Evolutionary conservation across 2,888 invertebrate genomes (phyloP), one percentile per base, ranked within the genome.

Genomic region (Acronicta leporina): DNA sequence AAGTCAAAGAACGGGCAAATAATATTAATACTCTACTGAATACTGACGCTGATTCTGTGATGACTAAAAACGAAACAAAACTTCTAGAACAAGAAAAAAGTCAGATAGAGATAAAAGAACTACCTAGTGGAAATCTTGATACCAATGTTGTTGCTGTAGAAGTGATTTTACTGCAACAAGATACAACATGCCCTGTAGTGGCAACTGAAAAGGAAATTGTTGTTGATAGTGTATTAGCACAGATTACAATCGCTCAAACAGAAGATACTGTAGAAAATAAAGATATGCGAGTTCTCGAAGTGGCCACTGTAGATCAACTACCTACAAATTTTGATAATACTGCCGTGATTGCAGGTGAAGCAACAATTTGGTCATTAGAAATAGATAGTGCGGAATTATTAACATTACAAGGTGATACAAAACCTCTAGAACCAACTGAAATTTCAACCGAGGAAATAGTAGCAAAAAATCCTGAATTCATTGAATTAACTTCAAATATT

Each of bases 261-360:
- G 48, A 62, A 48, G 55, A 48, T 9, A 40, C 15, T 9, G n/a
- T 47, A 16, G n/a, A 47, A 14, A 42, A 46, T 10, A 42, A 47
- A 35, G 50, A 51, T 27, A 4, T 46, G 5, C 3, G 11, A 8
- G 0, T 14, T 1, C 4, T 6, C n/a, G 10, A 15, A 8, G 8
- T 11, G 16, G 8, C 9, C 49, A 10, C 5, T 25, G 14, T 40
- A 13, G n/a, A 50, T 9, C 25, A 38, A 25, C 4, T 48, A 9
- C 14, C 14, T 9, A 9, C 4, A 0, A 16, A 55, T 40, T 27
- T 45, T 16, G 38, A 16, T 10, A 33, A 55, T 14, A 16, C 16
- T 20, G 9, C 30, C 20, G 43, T 54, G 15, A 4, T 40, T 14
- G 27, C 20, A 27, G n/a, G n/a, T 48, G 47, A 46, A 30, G 41